Base-by-base conservation (phyloP, 1,140 invertebrate genomes). In the Coenobita brevimanus region DNA sequence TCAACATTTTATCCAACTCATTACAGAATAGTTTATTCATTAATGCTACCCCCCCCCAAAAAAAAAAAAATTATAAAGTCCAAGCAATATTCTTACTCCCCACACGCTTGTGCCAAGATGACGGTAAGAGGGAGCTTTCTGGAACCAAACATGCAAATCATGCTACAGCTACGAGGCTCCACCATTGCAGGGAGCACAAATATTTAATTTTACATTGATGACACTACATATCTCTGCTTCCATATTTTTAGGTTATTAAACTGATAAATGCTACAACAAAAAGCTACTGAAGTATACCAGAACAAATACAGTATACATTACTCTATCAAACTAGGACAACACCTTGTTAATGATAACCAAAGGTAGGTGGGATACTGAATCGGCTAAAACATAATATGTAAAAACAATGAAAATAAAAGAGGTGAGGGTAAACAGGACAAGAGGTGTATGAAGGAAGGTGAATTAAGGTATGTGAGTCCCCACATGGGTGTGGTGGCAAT, bases 221-320 rank as follows among this genome's bases (percentile, higher is more conserved):
- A 80, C 46, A 73, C 85, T 87, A 87, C 62, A 81, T 80, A 80
- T 81, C 85, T 87, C 85, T 87, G 85, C 85, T 87, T 87, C 85
- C 85, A 81, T 87, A 43, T 71, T 24, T 71, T 38, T 69, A 54
- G 17, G 30, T 57, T 30, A 71, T 38, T 54, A 71, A 13, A 30
- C n/a, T 30, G 36, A 57, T 50, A 71, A 71, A 73, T 21, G n/a
- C 24, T n/a, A 21, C 71, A 36, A 80, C 15, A 87, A 71, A 27
- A 71, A 64, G 64, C 43, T 43, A 41, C 67, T 54, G 33, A 41
- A 57, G 36, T 36, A 80, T 60, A 57, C 62, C 27, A 84, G n/a
- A 30, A 73, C 30, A 73, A 27, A 71, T 27, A 71, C 33, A 36
- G 17, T 17, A 50, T 50, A 82, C 43, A 71, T 38, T 46, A 43